Conservation (phyloP, 2,113 vertebrate species). For the Urocitellus parryii region DNA sequence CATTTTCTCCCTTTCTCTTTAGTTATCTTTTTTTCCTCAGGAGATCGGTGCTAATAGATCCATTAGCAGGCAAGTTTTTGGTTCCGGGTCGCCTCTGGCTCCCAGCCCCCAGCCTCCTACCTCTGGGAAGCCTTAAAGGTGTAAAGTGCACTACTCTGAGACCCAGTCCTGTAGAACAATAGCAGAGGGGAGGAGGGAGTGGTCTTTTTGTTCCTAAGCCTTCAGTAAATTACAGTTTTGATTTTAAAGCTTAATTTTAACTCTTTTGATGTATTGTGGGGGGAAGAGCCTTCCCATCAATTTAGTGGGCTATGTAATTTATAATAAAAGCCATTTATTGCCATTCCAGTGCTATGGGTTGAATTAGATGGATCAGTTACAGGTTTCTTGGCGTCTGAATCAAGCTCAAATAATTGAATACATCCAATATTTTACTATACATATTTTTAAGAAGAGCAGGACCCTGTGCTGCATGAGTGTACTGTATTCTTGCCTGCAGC, state of each 20-base stretch:
- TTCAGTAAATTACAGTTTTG: slow-evolving; percentile 70
- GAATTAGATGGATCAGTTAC: slow-evolving; percentile 68
- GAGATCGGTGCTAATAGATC: neutral
- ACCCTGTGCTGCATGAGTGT: neutral
- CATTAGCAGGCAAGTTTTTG: slow-evolving; percentile 8
- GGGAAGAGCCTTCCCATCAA: slow-evolving; percentile 58
- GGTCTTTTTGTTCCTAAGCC: slow-evolving; percentile 83
- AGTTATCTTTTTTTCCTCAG: neutral
- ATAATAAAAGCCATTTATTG: slow-evolving; percentile 72
- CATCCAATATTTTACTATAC: neutral
- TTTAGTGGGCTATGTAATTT: slow-evolving; percentile 69
- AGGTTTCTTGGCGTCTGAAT: slow-evolving; percentile 54
- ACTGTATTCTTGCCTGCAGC: neutral
- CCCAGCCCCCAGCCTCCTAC: slow-evolving; percentile 41
- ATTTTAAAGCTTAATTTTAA: slow-evolving; percentile 72
- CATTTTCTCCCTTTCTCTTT: neutral
- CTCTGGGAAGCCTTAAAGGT: slow-evolving; percentile 57
- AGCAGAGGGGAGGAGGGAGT: slow-evolving; percentile 83
- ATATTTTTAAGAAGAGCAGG: neutral
- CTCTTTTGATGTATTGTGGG: slow-evolving; percentile 74
- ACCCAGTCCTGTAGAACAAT: slow-evolving; percentile 78
- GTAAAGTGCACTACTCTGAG: slow-evolving; percentile 41
- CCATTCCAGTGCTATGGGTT: slow-evolving; percentile 40
- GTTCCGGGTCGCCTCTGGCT: neutral
- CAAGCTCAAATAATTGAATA: slow-evolving; percentile 30